These are phyloP conservation scores for Xylocampa areola DNA, from an alignment of 2,888 invertebrate species.

Conservation along the genomic window DNA sequence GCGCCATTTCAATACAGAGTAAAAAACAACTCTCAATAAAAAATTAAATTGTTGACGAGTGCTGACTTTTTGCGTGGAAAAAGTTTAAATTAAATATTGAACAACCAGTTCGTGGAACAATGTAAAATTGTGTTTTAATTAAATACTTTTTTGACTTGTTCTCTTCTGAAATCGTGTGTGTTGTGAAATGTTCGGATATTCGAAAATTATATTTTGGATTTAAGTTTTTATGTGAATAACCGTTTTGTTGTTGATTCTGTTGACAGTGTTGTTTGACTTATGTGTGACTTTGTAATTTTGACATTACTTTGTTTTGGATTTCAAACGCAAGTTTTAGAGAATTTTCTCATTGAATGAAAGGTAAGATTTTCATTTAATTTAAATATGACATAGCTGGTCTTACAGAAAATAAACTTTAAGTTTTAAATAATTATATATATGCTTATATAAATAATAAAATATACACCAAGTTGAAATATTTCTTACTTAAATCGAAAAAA, in stretches of 20 bases:
- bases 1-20: conserved; percentile 46
- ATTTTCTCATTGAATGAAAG: conserved; percentile 23
- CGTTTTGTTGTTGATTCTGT: conserved; percentile 23
- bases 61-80: conserved; percentile 43
- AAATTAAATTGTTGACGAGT: conserved; percentile 33
- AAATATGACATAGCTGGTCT: too few species aligned
- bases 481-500: too few species aligned
- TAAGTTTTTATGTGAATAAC: conserved; percentile 13
- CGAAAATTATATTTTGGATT: conserved; percentile 9
- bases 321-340: neutral
- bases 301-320: conserved; percentile 33
- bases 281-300: conserved; percentile 34
- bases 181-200: conserved; percentile 24
- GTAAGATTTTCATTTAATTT: conserved; percentile 36
- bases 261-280: conserved; percentile 39
- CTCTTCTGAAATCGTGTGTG: conserved; percentile 37
- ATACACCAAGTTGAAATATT: too few species aligned
- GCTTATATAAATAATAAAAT: too few species aligned
- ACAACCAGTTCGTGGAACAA: conserved; percentile 28
- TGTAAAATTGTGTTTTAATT: conserved; percentile 48
- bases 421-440: too few species aligned
- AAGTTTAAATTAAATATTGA: conserved; percentile 51
- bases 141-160: conserved; percentile 53
- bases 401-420: too few species aligned
- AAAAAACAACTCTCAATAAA: conserved; percentile 28